Evolutionary conservation across 2,113 vertebrate genomes (phyloP).

Genomic region (Epinephelus cyanopodus): DNA sequence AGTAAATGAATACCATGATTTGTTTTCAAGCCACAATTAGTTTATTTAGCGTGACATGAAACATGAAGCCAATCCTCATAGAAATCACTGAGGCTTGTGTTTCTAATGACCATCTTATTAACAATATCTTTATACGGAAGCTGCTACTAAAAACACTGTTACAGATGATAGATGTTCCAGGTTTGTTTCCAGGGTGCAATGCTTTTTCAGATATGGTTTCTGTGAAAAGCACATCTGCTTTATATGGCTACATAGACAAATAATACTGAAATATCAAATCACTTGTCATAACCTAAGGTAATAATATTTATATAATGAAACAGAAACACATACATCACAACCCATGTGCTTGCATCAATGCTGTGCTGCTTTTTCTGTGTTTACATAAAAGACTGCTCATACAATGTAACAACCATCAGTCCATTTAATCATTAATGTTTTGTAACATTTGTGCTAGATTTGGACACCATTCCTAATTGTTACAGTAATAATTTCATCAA

Average conservation of each 20-base stretch:
- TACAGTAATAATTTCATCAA: not conserved
- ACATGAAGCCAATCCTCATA: not conserved
- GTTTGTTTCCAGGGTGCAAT: not conserved
- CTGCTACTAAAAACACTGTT: not conserved
- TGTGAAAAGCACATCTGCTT: conserved; percentile 1
- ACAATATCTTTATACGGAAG: not conserved
- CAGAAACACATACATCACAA: not conserved
- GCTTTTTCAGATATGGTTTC: not conserved
- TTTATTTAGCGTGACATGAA: conserved; percentile 67
- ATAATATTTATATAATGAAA: not conserved
- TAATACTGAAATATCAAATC: not conserved
- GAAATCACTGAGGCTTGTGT: not conserved
- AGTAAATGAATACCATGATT: conserved; percentile 60
- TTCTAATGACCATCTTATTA: conserved; percentile 7
- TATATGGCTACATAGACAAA: not conserved
- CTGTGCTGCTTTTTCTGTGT: not conserved
- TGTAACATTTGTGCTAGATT: not conserved
- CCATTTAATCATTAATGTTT: not conserved
- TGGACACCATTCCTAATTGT: conserved; percentile 8
- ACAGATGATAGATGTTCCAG: not conserved
- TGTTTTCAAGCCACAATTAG: conserved; percentile 52
- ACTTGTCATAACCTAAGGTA: not conserved
- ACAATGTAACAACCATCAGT: not conserved
- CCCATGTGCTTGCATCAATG: not conserved
- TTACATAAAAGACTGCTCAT: not conserved